Evolutionary conservation across 2,888 invertebrate species (phyloP).

Genomic region (Callosobruchus maculatus): DNA sequence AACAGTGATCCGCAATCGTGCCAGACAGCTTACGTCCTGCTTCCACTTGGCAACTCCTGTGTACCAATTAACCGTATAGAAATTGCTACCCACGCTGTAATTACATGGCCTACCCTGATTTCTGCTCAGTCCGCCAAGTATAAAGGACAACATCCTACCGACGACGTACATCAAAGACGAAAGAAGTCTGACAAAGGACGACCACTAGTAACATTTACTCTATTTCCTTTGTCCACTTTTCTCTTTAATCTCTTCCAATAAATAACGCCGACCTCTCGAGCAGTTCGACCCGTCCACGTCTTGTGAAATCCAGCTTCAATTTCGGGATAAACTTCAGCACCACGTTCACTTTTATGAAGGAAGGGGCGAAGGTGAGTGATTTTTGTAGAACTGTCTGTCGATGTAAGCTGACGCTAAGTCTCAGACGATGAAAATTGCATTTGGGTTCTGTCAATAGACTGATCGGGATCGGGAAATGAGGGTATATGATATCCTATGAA

Average conservation of each 20-base stretch:
- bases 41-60: neutral
- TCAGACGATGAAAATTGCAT: neutral
- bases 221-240: neutral
- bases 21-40: too few relatives aligned
- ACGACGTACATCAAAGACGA: neutral
- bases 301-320: neutral
- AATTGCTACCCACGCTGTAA: neutral
- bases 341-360: neutral
- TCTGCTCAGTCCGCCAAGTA: neutral
- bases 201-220: neutral
- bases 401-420: neutral
- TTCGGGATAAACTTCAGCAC: neutral
- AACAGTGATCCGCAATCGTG: too few relatives aligned
- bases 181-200: neutral
- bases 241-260: neutral
- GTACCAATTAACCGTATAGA: neutral
- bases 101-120: neutral
- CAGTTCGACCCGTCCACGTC: neutral
- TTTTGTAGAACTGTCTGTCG: neutral
- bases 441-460: too few relatives aligned
- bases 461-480: too few relatives aligned
- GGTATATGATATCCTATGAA: too few relatives aligned
- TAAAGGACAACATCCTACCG: neutral
- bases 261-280: neutral
- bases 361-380: neutral